Evolutionary conservation across 2,797 vertebrate genomes (phyloP).

Genomic region (Mormyrus proboscirostris): DNA sequence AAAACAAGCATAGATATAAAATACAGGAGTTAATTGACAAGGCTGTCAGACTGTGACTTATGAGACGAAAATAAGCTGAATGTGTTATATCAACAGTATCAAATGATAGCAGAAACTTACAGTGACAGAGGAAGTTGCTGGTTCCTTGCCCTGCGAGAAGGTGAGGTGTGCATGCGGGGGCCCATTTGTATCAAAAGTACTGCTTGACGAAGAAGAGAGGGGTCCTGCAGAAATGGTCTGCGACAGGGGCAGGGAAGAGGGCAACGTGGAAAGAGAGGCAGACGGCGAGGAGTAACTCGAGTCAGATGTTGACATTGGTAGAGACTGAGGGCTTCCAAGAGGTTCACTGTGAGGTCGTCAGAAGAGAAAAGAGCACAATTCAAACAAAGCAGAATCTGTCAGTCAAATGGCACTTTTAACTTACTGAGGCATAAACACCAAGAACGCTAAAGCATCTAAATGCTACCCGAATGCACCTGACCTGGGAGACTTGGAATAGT

Average conservation of each 20-base stretch:
- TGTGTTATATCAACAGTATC: background rate
- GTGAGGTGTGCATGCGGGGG: slow-evolving; percentile 55
- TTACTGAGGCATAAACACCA: background rate
- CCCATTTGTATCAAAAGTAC: slow-evolving; percentile 64
- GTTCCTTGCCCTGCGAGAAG: slow-evolving; percentile 61
- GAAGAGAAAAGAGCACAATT: background rate
- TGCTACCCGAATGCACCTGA: slow-evolving; percentile 37
- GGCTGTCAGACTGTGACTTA: background rate
- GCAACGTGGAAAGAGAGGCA: slow-evolving; percentile 69
- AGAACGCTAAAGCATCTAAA: background rate
- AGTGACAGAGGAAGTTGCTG: slow-evolving; percentile 55
- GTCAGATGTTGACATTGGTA: slow-evolving; percentile 68
- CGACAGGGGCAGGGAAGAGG: slow-evolving; percentile 53
- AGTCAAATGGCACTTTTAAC: background rate
- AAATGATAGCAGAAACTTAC: slow-evolving; percentile 52
- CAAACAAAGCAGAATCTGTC: background rate
- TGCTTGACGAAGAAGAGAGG: slow-evolving; percentile 42
- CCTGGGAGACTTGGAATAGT: slow-evolving; percentile 84
- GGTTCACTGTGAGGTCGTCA: slow-evolving; percentile 65
- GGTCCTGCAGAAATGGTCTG: slow-evolving; percentile 40
- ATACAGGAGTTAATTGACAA: background rate
- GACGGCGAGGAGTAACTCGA: slow-evolving; percentile 71
- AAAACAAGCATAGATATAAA: background rate
- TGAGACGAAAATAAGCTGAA: background rate
- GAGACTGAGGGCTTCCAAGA: slow-evolving; percentile 72